Evolutionary conservation across 2,797 vertebrate genomes (phyloP), one percentile per base, ranked within the genome.

Genomic region (Myotis findleyi): DNA sequence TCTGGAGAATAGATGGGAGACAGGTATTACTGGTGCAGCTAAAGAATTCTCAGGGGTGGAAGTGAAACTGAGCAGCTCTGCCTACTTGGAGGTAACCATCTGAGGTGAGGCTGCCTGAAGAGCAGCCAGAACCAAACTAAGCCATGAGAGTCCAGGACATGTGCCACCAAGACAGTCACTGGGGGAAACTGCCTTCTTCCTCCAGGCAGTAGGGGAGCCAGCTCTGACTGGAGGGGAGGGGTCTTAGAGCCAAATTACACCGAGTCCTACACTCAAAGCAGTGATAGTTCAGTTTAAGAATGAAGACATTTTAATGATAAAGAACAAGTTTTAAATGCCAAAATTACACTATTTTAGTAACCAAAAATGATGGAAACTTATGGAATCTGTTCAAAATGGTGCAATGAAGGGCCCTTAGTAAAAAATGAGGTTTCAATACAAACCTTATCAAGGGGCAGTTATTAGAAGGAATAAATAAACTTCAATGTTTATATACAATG

Each of bases 71-170:
- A 57, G 38, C 16, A 44, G 14, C 25, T 80, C 33, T 12, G 3
- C 44, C 14, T 12, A 2, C 5, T 2, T 17, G 20, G 44, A 72
- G 17, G 27, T 21, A 23, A 12, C 36, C 33, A 66, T 20, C 21
- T 76, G 7, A n/a, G 20, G 27, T 10, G 25, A 64, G 33, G 30
- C 62, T 0, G 0, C 59, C 53, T 0, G 0, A 20, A 73, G 33
- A 41, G 14, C n/a, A 72, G 10, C 73, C 3, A n/a, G 73, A 68
- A 20, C 27, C 17, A 53, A 49, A 14, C 36, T 27, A 36, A 76
- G 44, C 18, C 44, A 23, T 0, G 0, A 6, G 20, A 38, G 30
- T 23, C 30, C 27, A 41, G 12, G 36, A 6, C 53, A 25, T 0
- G 2, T 20, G 14, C 62, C 21, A 49, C 6, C 2, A 0, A 7